These are phyloP conservation scores for Nomia melanderi DNA, from an alignment of 1,140 invertebrate genomes.

Conservation along the genomic window DNA sequence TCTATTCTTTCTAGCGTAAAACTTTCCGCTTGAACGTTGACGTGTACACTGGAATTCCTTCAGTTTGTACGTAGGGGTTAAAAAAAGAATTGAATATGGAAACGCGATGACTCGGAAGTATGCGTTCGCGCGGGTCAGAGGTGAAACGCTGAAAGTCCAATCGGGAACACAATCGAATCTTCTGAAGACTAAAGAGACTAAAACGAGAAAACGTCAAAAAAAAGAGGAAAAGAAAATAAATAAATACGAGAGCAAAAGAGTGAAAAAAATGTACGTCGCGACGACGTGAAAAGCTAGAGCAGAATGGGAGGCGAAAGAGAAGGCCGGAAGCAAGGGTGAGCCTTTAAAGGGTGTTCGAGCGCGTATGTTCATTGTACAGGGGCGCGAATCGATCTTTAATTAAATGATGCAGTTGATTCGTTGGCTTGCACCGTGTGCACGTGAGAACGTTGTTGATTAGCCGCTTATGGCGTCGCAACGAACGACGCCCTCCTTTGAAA, in stretches of 20 bases:
- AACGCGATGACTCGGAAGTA: background rate
- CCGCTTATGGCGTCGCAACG: slow-evolving; percentile 22
- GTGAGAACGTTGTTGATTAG: slow-evolving; percentile 36
- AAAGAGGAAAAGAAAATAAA: too few relatives aligned
- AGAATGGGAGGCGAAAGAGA: slow-evolving; percentile 24
- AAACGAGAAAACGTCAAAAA: too few relatives aligned
- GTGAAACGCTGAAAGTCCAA: slow-evolving; percentile 61
- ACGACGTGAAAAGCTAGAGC: background rate
- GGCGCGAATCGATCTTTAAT: slow-evolving; percentile 49
- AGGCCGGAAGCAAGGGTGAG: slow-evolving; percentile 42
- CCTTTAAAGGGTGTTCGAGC: slow-evolving; percentile 30
- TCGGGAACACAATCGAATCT: slow-evolving; percentile 64
- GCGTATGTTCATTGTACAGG: slow-evolving; percentile 24
- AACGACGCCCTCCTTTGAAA: slow-evolving; percentile 37
- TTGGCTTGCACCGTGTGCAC: slow-evolving; percentile 58
- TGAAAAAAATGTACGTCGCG: too few relatives aligned
- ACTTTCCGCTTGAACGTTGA: too few relatives aligned
- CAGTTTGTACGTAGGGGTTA: too few relatives aligned
- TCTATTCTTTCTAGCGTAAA: too few relatives aligned
- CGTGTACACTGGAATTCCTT: too few relatives aligned
- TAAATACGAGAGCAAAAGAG: too few relatives aligned
- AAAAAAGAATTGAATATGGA: background rate
- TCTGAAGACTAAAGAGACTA: slow-evolving; percentile 39
- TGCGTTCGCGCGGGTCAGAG: background rate
- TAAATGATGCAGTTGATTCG: slow-evolving; percentile 45